Evolutionary conservation across 2,113 vertebrate species (phyloP), one percentile per base, ranked within the genome.

Genomic region (Aptenodytes patagonicus): DNA sequence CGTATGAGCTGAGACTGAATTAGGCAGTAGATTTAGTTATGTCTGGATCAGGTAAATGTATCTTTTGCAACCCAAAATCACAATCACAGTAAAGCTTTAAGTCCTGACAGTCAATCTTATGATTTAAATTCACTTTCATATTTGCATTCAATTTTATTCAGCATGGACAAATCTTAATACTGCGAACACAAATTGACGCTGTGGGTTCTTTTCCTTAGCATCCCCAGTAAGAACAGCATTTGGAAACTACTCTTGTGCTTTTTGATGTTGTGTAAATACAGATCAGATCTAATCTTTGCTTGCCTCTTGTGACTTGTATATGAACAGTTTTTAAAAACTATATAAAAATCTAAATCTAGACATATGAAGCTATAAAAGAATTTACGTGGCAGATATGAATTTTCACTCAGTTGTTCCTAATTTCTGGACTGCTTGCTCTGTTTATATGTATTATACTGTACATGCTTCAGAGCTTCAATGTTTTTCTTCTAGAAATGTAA

Each of bases 101-200:
- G 21, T 71, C 54, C 49, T 89, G 60, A 25, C 21, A 61, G 36
- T 61, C 49, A 26, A 7, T 62, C 13, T 42, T 34, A 28, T 4
- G 7, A 60, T 81, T 89, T 52, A 44, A 73, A 58, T 78, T 92
- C 18, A 9, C 26, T 86, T 84, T 75, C 2, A 0, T 83, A 13
- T 89, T 90, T 40, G 4, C 10, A 13, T 78, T 71, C 21, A 51
- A 2, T 57, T 68, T 81, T 32, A 60, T 68, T 75, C 36, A 28
- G 32, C 0, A 0, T 31, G 57, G 38, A 47, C 17, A 68, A 49
- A 29, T 38, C 32, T 64, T 51, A 32, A 38, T n/a, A 13, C 15
- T 55, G 9, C 57, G 42, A 89, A 36, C 6, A 21, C 32, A 70
- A 62, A 58, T 9, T 42, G 38, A 17, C 70, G 15, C 3, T 32